phyloP scores from a whole-genome alignment of 2,113 vertebrate species.

The Argyrosomus japonicus region DNA sequence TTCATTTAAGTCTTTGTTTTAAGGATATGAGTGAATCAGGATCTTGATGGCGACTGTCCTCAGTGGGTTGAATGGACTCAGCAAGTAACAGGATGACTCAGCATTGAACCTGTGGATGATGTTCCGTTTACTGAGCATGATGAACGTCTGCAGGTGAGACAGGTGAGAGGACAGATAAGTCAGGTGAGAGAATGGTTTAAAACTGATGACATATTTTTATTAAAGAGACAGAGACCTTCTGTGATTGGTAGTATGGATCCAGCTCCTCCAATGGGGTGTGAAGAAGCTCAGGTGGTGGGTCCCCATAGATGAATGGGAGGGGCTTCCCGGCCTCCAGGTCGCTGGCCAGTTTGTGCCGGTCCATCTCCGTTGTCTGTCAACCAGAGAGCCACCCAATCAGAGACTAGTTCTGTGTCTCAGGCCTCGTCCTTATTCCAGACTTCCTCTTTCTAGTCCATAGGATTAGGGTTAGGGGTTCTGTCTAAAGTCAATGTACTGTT shows the following conservation, averaged over 20 bases:
- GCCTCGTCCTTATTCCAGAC: too few relatives aligned
- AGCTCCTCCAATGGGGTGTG: slow-evolving; percentile 71
- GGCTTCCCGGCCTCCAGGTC: slow-evolving; percentile 58
- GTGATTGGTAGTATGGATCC: slow-evolving; percentile 70
- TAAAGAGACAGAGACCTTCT: slow-evolving; percentile 46
- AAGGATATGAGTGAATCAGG: slow-evolving; percentile 96
- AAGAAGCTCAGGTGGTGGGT: slow-evolving; percentile 43
- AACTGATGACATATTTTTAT: background rate
- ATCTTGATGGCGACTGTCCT: slow-evolving; percentile 87
- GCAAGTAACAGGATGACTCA: slow-evolving; percentile 87
- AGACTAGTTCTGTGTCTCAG: background rate
- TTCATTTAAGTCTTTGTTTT: too few relatives aligned
- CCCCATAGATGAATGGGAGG: slow-evolving; percentile 66
- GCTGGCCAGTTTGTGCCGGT: slow-evolving; percentile 4
- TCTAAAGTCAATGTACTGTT: too few relatives aligned
- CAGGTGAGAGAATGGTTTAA: background rate
- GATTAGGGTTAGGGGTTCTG: too few relatives aligned
- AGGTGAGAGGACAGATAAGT: background rate
- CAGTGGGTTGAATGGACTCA: slow-evolving; percentile 87
- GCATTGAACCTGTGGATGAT: slow-evolving; percentile 91
- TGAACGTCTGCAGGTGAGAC: slow-evolving; percentile 87
- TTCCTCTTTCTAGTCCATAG: too few relatives aligned
- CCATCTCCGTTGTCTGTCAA: slow-evolving; percentile 17
- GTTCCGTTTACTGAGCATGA: slow-evolving; percentile 91
- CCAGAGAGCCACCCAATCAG: slow-evolving; percentile 7